Percentiles rank a stretch among this genome's conserved stretches.
These are phyloP conservation scores for Ephestia elutella DNA, from an alignment of 1,140 invertebrate genomes.

Conservation along the genomic window DNA sequence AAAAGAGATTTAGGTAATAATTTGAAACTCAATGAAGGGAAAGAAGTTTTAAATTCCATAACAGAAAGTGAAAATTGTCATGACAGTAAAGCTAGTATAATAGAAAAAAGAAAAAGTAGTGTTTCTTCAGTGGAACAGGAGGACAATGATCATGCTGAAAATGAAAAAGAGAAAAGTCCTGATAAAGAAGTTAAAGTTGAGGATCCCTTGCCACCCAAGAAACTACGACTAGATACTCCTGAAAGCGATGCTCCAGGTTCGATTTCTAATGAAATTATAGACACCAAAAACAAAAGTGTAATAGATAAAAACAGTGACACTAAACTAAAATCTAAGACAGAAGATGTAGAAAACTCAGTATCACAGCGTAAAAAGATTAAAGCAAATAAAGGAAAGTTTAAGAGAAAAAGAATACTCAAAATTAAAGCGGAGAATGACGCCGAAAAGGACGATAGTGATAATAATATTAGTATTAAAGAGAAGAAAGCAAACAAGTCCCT, in stretches of 20 bases:
- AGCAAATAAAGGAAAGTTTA: slow-evolving; percentile 59
- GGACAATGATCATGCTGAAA: slow-evolving; percentile 39
- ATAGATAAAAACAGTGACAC: slow-evolving; percentile 33
- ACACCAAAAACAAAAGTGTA: slow-evolving; percentile 14
- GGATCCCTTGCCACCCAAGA: slow-evolving; percentile 58
- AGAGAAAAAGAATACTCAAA: slow-evolving; percentile 42
- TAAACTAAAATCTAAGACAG: slow-evolving; percentile 33
- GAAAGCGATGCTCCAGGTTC: slow-evolving; percentile 42
- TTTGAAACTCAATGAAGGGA: slow-evolving; percentile 44
- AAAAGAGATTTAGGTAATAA: slow-evolving; percentile 40
- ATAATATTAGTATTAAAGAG: slow-evolving; percentile 36
- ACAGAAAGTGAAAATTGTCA: slow-evolving; percentile 46
- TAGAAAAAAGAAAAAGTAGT: slow-evolving; percentile 65
- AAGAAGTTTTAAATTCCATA: slow-evolving; percentile 40
- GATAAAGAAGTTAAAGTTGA: slow-evolving; percentile 49
- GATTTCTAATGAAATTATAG: slow-evolving; percentile 54
- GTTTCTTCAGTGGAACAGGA: slow-evolving; percentile 56
- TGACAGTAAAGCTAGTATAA: slow-evolving; percentile 64
- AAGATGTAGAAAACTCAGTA: slow-evolving; percentile 40
- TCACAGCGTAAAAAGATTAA: slow-evolving; percentile 61
- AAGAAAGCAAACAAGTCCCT: slow-evolving; percentile 57
- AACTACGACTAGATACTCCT: slow-evolving; percentile 57
- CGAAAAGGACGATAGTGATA: slow-evolving; percentile 34
- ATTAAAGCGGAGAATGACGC: slow-evolving; percentile 29
- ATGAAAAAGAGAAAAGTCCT: slow-evolving; percentile 47